Evolutionary conservation across 2,888 invertebrate genomes (phyloP), one percentile per base, ranked within the genome.

Genomic region (Cryptocephalus moraei): DNA sequence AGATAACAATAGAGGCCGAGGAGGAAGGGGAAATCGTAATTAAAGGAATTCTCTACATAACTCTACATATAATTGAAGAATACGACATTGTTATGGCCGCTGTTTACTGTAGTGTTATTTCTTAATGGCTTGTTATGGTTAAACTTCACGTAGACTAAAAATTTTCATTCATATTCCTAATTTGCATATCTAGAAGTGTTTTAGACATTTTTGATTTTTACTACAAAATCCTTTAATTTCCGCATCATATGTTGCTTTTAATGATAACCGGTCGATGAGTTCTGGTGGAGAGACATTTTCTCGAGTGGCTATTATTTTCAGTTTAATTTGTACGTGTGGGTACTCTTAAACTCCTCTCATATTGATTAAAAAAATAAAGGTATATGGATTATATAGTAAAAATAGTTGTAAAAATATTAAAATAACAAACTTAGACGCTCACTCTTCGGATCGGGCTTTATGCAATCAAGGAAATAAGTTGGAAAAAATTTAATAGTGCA

Each of bases 401-500:
- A 61, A 42, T 67, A 67, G 64, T 64, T 64, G 61, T 62, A 63
- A 59, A 60, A 61, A 60, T 63, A 61, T 53, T 51, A 62, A 59
- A 61, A 61, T 60, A 64, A 61, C 54, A 54, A 62, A 58, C 59
- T 62, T 62, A 63, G 65, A 59, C 62, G 66, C 67, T 59, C 67
- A 69, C 69, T 68, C 57, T 68, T 69, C 69, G 69, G 68, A 69
- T 69, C 67, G 65, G 62, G 62, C 62, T 62, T 56, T 51, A 57
- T 56, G 57, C 60, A 63, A 62, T 59, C 55, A 53, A 56, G 57
- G 52, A 53, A 32, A 41, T 14, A 41, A 14, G 55, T 49, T 48
- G 38, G 48, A 57, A 50, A 48, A 54, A 53, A 53, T 41, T 39
- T 51, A 56, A 61, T 62, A 65, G 66, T 66, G 66, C 65, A 67